Conservation (phyloP, 2,113 vertebrate genomes). For the Mustelus asterias region DNA sequence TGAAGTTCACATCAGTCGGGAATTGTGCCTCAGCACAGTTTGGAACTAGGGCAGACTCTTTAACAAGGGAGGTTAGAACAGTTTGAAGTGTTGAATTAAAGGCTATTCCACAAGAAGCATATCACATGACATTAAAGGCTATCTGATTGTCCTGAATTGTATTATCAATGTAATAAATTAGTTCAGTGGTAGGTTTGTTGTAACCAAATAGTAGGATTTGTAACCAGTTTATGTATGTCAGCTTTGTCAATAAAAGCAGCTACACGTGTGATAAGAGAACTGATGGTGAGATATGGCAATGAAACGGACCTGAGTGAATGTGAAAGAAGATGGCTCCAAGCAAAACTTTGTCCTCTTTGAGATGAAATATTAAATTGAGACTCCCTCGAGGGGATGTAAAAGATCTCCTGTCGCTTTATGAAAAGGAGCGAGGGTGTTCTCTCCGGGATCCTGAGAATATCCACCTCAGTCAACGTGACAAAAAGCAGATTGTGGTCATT, state of each 20-base stretch:
- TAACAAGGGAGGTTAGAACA: not conserved
- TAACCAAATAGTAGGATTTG: not conserved
- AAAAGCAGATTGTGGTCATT: not conserved
- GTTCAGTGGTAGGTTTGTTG: not conserved
- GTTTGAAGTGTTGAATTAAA: not conserved
- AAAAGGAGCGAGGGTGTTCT: not conserved
- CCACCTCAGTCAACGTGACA: not conserved
- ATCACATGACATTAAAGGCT: not conserved
- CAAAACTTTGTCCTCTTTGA: not conserved
- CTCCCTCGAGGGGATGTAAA: not conserved
- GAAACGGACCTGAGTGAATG: not conserved
- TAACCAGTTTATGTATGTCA: not conserved
- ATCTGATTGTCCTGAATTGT: not conserved
- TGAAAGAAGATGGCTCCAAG: not conserved
- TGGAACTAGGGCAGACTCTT: not conserved
- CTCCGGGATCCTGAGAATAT: not conserved
- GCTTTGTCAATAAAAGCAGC: not conserved
- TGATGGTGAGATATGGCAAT: not conserved
- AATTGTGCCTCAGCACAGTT: not conserved
- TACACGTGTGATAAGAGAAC: not conserved
- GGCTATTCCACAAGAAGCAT: not conserved
- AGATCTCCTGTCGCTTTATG: not conserved
- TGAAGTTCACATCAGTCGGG: not conserved
- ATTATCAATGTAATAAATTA: not conserved
- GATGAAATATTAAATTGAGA: not conserved